Evolutionary conservation across 2,113 vertebrate species (phyloP).

Genomic region (Hoplias malabaricus): DNA sequence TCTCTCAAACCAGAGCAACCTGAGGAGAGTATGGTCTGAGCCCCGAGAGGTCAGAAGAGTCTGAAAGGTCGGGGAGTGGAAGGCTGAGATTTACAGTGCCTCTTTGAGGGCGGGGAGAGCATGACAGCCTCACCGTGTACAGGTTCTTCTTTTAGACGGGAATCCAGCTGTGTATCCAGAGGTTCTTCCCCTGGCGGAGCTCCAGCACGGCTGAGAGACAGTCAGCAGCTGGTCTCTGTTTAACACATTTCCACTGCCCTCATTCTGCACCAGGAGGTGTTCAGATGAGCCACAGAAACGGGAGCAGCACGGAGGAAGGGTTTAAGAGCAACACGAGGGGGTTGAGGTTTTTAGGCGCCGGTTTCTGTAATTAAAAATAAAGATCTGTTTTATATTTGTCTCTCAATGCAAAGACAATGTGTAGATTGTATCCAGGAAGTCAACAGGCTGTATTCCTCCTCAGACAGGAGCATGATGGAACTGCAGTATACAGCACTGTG

Average conservation of each 20-base stretch:
- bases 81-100: not conserved
- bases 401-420: not conserved
- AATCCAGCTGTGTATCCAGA: slow-evolving; percentile 7
- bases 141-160: not conserved
- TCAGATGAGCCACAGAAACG: not conserved
- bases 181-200: slow-evolving; percentile 17
- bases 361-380: not conserved
- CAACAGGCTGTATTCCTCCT: no score
- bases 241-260: slow-evolving; percentile 22
- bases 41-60: not conserved
- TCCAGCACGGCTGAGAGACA: slow-evolving; percentile 15
- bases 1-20: not conserved
- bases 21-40: not conserved
- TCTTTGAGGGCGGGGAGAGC: not conserved
- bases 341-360: not conserved
- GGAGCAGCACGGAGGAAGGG: not conserved
- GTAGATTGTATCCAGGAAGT: no score
- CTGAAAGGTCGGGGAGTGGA: not conserved
- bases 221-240: slow-evolving; percentile 37
- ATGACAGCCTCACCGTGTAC: not conserved
- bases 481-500: not conserved
- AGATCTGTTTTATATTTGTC: not conserved
- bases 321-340: not conserved
- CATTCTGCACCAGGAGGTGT: slow-evolving; percentile 7
- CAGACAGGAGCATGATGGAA: not conserved